Conservation (phyloP, 53 echinoderm and acorn worm species). For the Astropecten irregularis region DNA sequence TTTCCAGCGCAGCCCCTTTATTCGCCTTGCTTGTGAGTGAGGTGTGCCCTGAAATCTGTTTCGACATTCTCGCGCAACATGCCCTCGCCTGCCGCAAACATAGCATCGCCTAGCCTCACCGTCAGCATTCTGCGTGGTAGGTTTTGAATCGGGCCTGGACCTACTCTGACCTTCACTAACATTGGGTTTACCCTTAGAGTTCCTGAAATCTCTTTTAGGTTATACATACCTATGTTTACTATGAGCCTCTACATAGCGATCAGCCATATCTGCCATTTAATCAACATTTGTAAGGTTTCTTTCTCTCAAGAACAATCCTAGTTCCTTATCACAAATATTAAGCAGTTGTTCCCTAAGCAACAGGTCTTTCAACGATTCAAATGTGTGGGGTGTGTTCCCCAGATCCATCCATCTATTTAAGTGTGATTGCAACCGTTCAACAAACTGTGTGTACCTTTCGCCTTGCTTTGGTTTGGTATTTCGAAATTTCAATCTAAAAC, state of each 20-base stretch:
- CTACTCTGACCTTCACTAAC: not conserved
- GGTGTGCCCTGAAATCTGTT: not conserved
- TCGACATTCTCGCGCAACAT: conserved; percentile 35
- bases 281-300: conserved; percentile 36
- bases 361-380: conserved; percentile 51
- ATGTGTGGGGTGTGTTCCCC: not conserved
- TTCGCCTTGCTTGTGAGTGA: not conserved
- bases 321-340: conserved; percentile 54
- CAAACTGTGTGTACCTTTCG: conserved; percentile 55
- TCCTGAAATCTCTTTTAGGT: not conserved
- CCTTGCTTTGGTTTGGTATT: conserved; percentile 33
- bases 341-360: conserved; percentile 61
- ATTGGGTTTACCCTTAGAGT: not conserved
- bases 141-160: not conserved
- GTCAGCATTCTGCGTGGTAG: not conserved
- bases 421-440: conserved; percentile 38
- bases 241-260: conserved; percentile 66
- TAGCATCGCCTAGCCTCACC: conserved; percentile 11
- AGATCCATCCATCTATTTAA: conserved; percentile 69
- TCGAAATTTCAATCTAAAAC: conserved; percentile 63
- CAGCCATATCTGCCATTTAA: conserved; percentile 35
- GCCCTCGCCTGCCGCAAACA: conserved; percentile 44
- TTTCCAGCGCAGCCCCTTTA: not conserved
- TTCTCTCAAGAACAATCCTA: conserved; percentile 63
- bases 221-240: not conserved